A percentile compares a stretch with the other conserved stretches of the same genome.
These are phyloP conservation scores for Antitype chi DNA, from an alignment of 2,888 invertebrate species.

Conservation along the genomic window DNA sequence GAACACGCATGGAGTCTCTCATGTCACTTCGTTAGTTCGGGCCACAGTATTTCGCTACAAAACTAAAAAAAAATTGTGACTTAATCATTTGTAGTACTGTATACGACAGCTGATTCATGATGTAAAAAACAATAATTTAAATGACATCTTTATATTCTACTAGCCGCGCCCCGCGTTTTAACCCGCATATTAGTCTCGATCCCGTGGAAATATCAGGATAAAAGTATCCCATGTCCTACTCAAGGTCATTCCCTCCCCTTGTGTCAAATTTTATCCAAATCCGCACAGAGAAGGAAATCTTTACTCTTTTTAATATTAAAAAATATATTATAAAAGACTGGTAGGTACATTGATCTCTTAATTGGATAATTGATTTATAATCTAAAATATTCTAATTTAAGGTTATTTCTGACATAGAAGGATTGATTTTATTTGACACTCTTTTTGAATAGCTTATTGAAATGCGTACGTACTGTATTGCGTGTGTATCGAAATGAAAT, in stretches of 20 bases:
- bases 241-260: no score
- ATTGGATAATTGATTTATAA: slow-evolving; percentile 23
- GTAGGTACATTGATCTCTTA: neutral
- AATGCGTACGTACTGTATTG: slow-evolving; percentile 1
- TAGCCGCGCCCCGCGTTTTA: no score
- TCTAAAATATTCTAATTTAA: slow-evolving; percentile 9
- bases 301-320: no score
- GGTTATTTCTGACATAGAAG: slow-evolving; percentile 27
- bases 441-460: neutral
- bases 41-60: slow-evolving; percentile 13
- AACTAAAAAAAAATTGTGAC: slow-evolving; percentile 9
- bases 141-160: neutral
- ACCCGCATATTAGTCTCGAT: no score
- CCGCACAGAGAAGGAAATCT: no score
- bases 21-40: slow-evolving; percentile 56
- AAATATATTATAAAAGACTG: neutral
- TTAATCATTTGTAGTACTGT: slow-evolving; percentile 36
- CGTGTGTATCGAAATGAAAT: slow-evolving; percentile 18
- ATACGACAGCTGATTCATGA: slow-evolving; percentile 35
- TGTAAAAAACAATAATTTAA: neutral
- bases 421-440: neutral
- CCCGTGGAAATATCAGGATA: no score
- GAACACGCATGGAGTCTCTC: slow-evolving; percentile 68
- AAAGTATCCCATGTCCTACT: no score
- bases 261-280: no score